Conservation (phyloP, 2,888 invertebrate genomes). For the Ormyrus nitidulus region DNA sequence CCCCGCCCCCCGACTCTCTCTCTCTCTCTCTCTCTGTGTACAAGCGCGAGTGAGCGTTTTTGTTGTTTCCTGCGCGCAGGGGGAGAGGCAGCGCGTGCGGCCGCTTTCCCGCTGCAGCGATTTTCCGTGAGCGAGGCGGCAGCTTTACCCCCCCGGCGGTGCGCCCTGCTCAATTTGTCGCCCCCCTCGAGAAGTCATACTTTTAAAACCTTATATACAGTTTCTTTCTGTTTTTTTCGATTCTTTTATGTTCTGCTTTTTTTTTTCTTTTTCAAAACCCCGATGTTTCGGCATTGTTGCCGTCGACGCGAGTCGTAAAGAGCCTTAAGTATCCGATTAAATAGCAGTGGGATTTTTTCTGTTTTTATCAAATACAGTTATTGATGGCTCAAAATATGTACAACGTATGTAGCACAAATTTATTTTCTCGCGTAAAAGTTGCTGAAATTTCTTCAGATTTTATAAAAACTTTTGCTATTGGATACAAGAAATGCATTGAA, state of each 20-base stretch:
- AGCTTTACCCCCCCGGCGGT: background rate
- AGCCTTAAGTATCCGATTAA: slow-evolving; percentile 41
- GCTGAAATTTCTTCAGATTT: too few relatives aligned
- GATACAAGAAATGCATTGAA: too few relatives aligned
- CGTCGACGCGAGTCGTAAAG: slow-evolving; percentile 35
- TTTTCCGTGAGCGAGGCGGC: background rate
- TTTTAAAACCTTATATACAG: slow-evolving; percentile 47
- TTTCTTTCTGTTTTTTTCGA: slow-evolving; percentile 43
- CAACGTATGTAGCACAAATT: too few relatives aligned
- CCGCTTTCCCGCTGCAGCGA: background rate
- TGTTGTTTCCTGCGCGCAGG: slow-evolving; percentile 49
- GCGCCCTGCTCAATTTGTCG: slow-evolving; percentile 33
- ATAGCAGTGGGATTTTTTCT: slow-evolving; percentile 10
- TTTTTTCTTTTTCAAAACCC: slow-evolving; percentile 46
- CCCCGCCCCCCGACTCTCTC: too few relatives aligned
- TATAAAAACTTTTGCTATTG: too few relatives aligned
- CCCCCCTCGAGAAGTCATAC: slow-evolving; percentile 45
- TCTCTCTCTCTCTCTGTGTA: slow-evolving; percentile 48
- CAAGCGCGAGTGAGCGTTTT: slow-evolving; percentile 53
- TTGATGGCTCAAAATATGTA: background rate
- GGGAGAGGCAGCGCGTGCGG: slow-evolving; percentile 3
- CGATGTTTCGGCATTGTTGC: slow-evolving; percentile 56
- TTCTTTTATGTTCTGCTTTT: slow-evolving; percentile 55
- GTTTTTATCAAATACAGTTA: slow-evolving; percentile 17
- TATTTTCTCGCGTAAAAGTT: too few relatives aligned